Evolutionary conservation across 1,140 invertebrate species (phyloP), one percentile per base, ranked within the genome.

Genomic region (Drosophila athabasca): DNA sequence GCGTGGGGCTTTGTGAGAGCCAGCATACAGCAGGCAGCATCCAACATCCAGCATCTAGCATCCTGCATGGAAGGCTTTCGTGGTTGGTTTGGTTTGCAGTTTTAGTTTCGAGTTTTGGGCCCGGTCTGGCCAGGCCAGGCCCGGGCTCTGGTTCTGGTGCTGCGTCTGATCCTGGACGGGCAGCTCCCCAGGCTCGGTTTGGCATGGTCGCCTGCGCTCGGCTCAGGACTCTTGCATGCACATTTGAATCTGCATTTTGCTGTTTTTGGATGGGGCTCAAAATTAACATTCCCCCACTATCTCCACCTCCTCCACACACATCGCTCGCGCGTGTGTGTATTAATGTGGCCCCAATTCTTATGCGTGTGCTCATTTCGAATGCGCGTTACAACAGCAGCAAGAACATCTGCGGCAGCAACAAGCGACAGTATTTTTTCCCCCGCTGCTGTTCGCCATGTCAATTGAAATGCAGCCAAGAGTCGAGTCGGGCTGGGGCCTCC

Each of bases 361-460:
- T 82, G 82, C 82, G 79, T 89, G 83, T 88, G 84, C 84, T 88
- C 84, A 88, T 88, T 88, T 88, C 79, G 65, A 83, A 88, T 88
- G 83, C 84, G 84, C 83, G 88, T 88, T 87, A 87, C 83, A 88
- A 83, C 73, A 79, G 68, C 81, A 55, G 50, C 51, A 75, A 66
- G 66, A 62, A 59, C 73, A 76, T 76, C 49, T 46, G 73, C 66
- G 31, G 31, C 31, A 35, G 31, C 31, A 35, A 35, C 31, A 35
- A 35, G 31, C 31, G 76, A 65, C 66, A 77, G 77, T 70, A 57
- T 46, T 76, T 62, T 77, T 55, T 49, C 51, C 66, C 26, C 26
- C 64, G 53, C 61, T 61, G 60, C 62, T 62, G 75, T 69, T 83
- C 48, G 71, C 53, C 77, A 57, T 87, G 82, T 87, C 82, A 87